These are phyloP conservation scores for Calameuta filiformis DNA, from an alignment of 2,888 invertebrate genomes.

Conservation along the genomic window DNA sequence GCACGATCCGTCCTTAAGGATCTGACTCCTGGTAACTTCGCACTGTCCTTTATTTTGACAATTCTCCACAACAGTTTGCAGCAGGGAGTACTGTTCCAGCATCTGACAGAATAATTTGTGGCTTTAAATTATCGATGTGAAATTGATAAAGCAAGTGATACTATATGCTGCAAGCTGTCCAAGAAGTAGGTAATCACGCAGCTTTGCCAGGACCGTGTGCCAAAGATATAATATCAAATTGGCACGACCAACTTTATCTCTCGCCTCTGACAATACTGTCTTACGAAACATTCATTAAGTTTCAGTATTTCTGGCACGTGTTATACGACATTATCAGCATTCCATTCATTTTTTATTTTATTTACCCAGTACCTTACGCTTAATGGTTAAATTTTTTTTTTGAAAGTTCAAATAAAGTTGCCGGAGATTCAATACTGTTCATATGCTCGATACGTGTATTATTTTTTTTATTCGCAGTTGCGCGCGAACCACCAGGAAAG, in stretches of 20 bases:
- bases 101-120: too few species aligned
- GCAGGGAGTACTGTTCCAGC: conserved; percentile 76
- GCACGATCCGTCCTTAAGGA: conserved; percentile 82
- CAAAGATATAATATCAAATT: too few species aligned
- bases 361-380: not conserved
- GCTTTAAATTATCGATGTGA: too few species aligned
- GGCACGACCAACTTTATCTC: too few species aligned
- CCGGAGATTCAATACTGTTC: not conserved
- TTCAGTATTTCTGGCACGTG: too few species aligned
- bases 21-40: conserved; percentile 81
- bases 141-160: too few species aligned
- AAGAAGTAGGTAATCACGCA: too few species aligned
- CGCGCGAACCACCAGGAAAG: not conserved
- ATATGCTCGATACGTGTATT: not conserved
- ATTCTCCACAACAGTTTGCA: conserved; percentile 90
- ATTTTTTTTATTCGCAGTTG: not conserved
- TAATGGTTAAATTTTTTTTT: not conserved
- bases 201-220: too few species aligned
- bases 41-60: conserved; percentile 92
- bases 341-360: not conserved
- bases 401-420: not conserved
- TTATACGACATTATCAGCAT: not conserved
- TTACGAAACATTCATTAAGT: too few species aligned
- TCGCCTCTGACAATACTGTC: too few species aligned
- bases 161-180: too few species aligned